Evolutionary conservation across 2,888 invertebrate species (phyloP), one percentile per base, ranked within the genome.

Genomic region (Xestia sexstrigata): DNA sequence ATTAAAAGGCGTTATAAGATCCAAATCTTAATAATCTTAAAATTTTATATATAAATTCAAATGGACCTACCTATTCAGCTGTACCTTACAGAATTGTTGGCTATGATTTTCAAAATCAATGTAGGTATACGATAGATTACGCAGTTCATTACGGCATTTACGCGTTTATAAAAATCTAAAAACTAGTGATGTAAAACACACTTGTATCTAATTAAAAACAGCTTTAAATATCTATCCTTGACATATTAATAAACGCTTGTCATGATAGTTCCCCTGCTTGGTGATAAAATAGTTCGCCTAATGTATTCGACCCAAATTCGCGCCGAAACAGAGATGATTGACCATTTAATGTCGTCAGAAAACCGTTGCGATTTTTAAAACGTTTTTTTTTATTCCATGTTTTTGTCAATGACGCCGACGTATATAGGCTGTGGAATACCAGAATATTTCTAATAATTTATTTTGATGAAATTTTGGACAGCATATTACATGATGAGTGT

Each of bases 261-360:
- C 79, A 79, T 72, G 83, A 80, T 79, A 85, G 84, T 81, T 87
- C 87, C 74, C 87, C 86, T 88, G 87, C 86, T 76, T 86, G 78
- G 88, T 81, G 86, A 87, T 89, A 92, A 93, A 93, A 93, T 92
- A 92, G 90, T 91, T 87, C 89, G 87, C 85, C 84, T 93, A 93
- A 94, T 93, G 89, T 92, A 92, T 93, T 93, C 92, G 95, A 94
- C 95, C 95, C 90, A 95, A 93, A 93, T 96, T 89, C 88, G 80
- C 60, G 84, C 85, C 91, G 89, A 93, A 94, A 93, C 90, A 88
- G 91, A 94, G 94, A 94, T 93, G 93, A 94, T 93, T 95, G 95
- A 93, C 95, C 94, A 94, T 93, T 93, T 95, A 94, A 95, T 94
- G 92, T 92, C 91, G 92, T 91, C 91, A 92, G 92, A 93, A 89